phyloP scores from a whole-genome alignment of 2,113 vertebrate genomes.

The Xerus inauris region DNA sequence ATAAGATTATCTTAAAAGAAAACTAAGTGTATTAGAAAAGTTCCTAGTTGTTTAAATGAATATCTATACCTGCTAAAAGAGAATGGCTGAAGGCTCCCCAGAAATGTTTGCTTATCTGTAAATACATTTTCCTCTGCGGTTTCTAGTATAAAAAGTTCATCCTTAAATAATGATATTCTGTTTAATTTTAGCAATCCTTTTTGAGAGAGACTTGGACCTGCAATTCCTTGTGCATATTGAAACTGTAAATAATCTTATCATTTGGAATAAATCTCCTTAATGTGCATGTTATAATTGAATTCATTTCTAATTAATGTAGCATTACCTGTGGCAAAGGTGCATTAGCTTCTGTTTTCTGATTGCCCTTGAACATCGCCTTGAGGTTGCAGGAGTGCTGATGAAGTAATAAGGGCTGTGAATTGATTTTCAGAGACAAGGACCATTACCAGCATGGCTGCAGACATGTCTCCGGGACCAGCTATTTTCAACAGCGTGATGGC shows the following conservation, averaged over 20 bases:
- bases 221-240: conserved; percentile 51
- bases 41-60: background rate
- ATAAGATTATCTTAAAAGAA: background rate
- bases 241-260: conserved; percentile 67
- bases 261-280: conserved; percentile 74
- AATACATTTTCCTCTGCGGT: background rate
- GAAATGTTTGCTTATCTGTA: background rate
- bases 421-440: conserved; percentile 85
- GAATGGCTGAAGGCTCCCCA: background rate
- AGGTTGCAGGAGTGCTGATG: background rate
- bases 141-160: background rate
- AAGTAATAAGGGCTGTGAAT: conserved; percentile 77
- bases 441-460: conserved; percentile 71
- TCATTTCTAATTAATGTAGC: conserved; percentile 78
- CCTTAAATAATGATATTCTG: conserved; percentile 20
- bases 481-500: conserved; percentile 83
- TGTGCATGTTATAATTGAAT: conserved; percentile 72
- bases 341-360: conserved; percentile 64
- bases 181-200: background rate
- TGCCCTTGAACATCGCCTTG: conserved; percentile 74
- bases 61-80: background rate
- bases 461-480: conserved; percentile 53
- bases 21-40: background rate
- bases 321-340: conserved; percentile 65
- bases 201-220: conserved; percentile 10